phyloP scores from a whole-genome alignment of 2,113 vertebrate species.

The Bungarus multicinctus region DNA sequence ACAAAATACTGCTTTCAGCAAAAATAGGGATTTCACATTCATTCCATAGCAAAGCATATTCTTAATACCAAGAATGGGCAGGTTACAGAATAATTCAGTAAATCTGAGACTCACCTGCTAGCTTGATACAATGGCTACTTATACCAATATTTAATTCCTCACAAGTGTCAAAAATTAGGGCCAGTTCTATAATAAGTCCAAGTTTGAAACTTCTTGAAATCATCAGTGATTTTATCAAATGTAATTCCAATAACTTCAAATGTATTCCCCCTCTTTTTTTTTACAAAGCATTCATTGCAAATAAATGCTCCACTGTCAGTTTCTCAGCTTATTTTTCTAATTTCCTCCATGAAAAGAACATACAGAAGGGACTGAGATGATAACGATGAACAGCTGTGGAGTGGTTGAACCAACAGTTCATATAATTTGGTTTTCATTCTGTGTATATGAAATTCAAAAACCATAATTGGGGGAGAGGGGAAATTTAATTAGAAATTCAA shows the following conservation, averaged over 20 bases:
- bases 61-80: background rate
- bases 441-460: background rate
- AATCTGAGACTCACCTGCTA: background rate
- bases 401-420: background rate
- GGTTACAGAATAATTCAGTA: background rate
- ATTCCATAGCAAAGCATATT: background rate
- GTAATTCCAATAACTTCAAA: background rate
- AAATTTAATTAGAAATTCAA: background rate
- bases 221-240: background rate
- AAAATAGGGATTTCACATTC: background rate
- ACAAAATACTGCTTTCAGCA: background rate
- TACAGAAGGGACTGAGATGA: background rate
- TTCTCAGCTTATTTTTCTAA: background rate
- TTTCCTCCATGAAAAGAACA: background rate
- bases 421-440: background rate
- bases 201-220: background rate
- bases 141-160: background rate
- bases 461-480: background rate
- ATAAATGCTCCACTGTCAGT: rapidly evolving
- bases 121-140: background rate
- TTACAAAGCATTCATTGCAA: background rate
- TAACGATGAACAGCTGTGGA: background rate
- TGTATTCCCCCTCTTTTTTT: background rate
- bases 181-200: background rate
- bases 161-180: background rate